phyloP scores from a whole-genome alignment of 2,797 vertebrate species.

The Diceros bicornis region DNA sequence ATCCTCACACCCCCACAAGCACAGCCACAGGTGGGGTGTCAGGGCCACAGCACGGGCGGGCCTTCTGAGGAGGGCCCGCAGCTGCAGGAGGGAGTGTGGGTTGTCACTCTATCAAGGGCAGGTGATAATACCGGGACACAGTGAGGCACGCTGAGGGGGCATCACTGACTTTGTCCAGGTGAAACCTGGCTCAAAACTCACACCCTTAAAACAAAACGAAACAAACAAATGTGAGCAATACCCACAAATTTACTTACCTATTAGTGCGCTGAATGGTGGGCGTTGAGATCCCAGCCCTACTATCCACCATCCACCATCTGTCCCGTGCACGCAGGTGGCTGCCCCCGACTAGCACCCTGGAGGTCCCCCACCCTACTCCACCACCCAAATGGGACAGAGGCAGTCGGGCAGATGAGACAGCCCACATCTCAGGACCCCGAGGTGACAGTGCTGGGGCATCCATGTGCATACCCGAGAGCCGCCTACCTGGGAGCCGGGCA shows the following conservation, averaged over 20 bases:
- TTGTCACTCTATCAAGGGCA: constrained; percentile 71
- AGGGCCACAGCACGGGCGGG: constrained; percentile 57
- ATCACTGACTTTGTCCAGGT: constrained; percentile 67
- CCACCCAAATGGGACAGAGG: not conserved
- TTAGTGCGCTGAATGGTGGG: rapidly evolving
- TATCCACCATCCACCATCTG: not conserved
- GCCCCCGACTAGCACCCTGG: not conserved
- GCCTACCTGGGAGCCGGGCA: constrained; percentile 90
- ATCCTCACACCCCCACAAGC: not conserved
- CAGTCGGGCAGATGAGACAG: not conserved
- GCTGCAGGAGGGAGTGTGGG: constrained; percentile 43
- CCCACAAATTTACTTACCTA: constrained; percentile 59
- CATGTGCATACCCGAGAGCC: constrained; percentile 22
- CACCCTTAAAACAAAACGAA: not conserved
- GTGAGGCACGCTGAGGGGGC: not conserved
- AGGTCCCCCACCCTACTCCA: not conserved
- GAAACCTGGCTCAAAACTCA: constrained; percentile 65
- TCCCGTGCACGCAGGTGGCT: constrained; percentile 30
- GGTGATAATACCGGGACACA: too few relatives aligned
- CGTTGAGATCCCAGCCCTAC: not conserved
- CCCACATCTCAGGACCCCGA: not conserved
- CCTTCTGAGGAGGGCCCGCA: constrained; percentile 60
- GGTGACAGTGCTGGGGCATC: rapidly evolving
- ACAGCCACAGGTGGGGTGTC: not conserved
- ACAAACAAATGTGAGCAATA: not conserved